phyloP scores from a whole-genome alignment of 2,797 vertebrate genomes.

The Ctenosaura bakeri region DNA sequence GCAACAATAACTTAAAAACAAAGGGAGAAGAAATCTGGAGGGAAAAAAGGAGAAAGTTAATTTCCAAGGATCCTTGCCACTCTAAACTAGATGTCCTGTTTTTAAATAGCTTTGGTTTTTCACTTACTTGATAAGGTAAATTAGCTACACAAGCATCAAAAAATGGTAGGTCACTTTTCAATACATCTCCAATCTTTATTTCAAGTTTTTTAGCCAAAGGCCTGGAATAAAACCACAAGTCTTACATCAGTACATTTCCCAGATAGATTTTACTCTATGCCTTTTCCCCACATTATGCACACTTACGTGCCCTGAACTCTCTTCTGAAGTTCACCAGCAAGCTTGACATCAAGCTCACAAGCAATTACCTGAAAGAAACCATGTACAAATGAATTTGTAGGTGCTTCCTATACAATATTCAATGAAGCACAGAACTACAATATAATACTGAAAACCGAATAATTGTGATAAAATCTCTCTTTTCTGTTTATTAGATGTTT shows the following conservation, averaged over 20 bases:
- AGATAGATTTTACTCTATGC: neutral
- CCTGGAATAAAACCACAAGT: constrained; percentile 74
- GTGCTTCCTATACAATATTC: neutral
- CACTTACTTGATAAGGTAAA: constrained; percentile 93
- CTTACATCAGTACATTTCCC: neutral
- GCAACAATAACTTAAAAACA: constrained; percentile 96
- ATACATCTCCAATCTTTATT: constrained; percentile 92
- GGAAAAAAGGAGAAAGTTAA: constrained; percentile 51
- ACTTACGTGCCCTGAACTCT: constrained; percentile 98
- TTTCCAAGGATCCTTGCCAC: neutral
- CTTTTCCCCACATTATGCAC: fast-evolving
- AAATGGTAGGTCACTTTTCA: constrained; percentile 95
- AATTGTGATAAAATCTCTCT: neutral
- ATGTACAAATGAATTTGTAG: neutral
- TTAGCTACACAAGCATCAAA: constrained; percentile 98
- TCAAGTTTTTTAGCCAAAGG: constrained; percentile 93
- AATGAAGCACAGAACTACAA: neutral
- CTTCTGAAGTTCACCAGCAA: constrained; percentile 98
- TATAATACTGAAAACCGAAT: neutral
- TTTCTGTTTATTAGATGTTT: too few relatives aligned
- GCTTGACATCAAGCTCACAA: constrained; percentile 95
- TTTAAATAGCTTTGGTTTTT: neutral
- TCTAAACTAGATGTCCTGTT: neutral
- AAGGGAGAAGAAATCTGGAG: constrained; percentile 98
- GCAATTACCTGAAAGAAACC: constrained; percentile 89